phyloP scores from a whole-genome alignment of 2,797 vertebrate genomes.

The Falco rusticolus region DNA sequence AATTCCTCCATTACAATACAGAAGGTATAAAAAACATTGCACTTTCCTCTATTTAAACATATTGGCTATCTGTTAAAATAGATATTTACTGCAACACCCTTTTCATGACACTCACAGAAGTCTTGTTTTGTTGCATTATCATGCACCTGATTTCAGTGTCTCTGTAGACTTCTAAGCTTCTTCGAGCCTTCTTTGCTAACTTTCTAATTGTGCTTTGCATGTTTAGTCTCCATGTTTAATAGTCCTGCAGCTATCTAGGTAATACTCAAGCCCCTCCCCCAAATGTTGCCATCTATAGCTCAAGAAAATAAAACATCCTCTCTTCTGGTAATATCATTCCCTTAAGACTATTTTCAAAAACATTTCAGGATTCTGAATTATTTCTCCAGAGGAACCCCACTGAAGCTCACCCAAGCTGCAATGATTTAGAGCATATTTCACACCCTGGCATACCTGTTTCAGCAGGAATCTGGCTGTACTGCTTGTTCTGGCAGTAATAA shows the following conservation, averaged over 20 bases:
- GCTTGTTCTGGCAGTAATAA: slow-evolving; percentile 24
- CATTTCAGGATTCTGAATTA: background rate
- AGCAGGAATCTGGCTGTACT: background rate
- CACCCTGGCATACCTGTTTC: background rate
- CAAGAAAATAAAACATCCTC: background rate
- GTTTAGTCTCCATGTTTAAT: background rate
- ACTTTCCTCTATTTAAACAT: background rate
- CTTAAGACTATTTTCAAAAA: background rate
- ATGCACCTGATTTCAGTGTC: background rate
- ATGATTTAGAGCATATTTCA: background rate
- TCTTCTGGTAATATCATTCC: background rate
- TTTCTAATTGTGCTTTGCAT: background rate
- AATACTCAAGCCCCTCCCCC: background rate
- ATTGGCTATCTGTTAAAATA: background rate
- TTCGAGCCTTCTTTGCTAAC: background rate
- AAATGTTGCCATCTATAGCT: background rate
- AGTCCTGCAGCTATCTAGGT: background rate
- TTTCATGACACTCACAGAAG: background rate
- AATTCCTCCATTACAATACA: background rate
- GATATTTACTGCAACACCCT: background rate
- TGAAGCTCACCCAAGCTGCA: background rate
- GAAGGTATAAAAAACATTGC: background rate
- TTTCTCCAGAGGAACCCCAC: slow-evolving; percentile 3
- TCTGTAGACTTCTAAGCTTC: background rate
- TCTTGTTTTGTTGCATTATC: background rate